Evolutionary conservation across 2,888 invertebrate genomes (phyloP), one percentile per base, ranked within the genome.

Genomic region (Pantelozetes paolii): DNA sequence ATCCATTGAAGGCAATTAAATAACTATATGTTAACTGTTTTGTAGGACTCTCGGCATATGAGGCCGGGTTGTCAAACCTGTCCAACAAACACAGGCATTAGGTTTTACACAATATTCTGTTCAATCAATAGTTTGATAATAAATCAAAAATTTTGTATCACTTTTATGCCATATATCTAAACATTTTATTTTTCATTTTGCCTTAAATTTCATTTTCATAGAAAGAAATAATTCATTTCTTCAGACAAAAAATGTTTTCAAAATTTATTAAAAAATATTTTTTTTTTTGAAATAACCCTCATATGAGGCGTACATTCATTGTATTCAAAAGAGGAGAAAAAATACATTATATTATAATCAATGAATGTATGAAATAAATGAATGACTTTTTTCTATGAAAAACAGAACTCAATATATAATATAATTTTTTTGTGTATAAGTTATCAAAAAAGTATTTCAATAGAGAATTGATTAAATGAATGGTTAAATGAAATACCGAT

Each of bases 31-130:
- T 84, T 57, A 83, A 77, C 9, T 80, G 76, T 71, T 83, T 77
- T 18, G 78, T 78, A 15, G 82, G 82, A 50, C 78, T 80, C 62
- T 80, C 79, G 1, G 82, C 80, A 75, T 82, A 81, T 0, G 83
- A 80, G 1, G 83, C 82, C 2, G 84, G 83, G 78, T 84, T 84
- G 79, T 84, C 84, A 2, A 82, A 81, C n/a, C 82, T 81, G 13
- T 82, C 32, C 13, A 20, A 57, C 28, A 28, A n/a, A n/a, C n/a
- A 48, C 20, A 48, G 15, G 3, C 3, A 48, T 48, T 48, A 48
- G 6, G 5, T 23, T 54, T 20, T 8, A 54, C 13, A 20, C 20
- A 20, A 48, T 9, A 54, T 54, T 54, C 2, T 54, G 6, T 8
- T 36, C 11, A 36, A 36, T 36, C 11, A 5, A 36, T 36, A 36